Percentiles rank a stretch among this genome's conserved stretches.
Conservation (phyloP, 2,888 invertebrate species). For the Linnaemya tessellans region DNA sequence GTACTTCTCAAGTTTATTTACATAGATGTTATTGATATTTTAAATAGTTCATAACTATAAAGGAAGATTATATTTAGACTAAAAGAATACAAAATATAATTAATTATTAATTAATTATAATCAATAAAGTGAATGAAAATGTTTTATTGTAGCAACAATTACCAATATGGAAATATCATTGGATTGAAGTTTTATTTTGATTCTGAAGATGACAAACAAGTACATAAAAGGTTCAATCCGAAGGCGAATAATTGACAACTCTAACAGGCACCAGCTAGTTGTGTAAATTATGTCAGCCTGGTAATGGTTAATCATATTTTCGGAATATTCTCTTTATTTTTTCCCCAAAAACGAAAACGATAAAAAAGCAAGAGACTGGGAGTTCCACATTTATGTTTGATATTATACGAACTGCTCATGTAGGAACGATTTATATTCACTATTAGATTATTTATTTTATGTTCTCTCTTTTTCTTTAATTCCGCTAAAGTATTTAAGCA, state of each 20-base stretch:
- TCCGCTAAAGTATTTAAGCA: neutral
- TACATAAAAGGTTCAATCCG: no score
- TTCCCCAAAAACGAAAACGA: neutral
- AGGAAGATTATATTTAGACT: constrained; percentile 58
- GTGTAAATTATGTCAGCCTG: no score
- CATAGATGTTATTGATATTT: constrained; percentile 70
- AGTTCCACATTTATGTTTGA: neutral
- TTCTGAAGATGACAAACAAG: neutral
- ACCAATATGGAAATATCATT: constrained; percentile 1
- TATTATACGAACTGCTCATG: constrained; percentile 9
- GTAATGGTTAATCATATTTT: constrained; percentile 77
- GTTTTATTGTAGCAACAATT: constrained; percentile 63
- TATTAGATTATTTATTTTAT: neutral
- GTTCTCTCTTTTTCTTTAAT: neutral
- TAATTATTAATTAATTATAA: constrained; percentile 44
- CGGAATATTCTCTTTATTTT: constrained; percentile 36
- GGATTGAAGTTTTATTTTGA: neutral
- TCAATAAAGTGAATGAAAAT: constrained; percentile 26
- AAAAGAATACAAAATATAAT: constrained; percentile 42
- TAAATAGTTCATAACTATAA: constrained; percentile 63
- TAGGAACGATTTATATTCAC: constrained; percentile 49
- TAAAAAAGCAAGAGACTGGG: neutral
- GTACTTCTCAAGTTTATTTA: constrained; percentile 62
- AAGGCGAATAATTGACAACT: no score
- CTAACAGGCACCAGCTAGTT: no score